Evolutionary conservation across 2,888 invertebrate genomes (phyloP).

Genomic region (Harpagoxenus sublaevis): DNA sequence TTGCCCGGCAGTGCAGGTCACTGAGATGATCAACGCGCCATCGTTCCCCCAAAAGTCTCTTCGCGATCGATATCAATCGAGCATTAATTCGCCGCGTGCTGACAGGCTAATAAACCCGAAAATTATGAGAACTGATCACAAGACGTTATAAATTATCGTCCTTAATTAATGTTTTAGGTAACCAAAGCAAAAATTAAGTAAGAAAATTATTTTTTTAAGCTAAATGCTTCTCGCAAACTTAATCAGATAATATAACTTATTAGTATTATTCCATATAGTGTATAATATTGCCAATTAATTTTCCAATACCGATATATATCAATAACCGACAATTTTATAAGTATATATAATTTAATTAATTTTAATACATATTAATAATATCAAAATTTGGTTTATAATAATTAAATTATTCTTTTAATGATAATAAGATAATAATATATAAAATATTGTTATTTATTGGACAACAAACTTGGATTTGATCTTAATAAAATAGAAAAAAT

Average conservation of each 20-base stretch:
- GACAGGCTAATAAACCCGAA: background rate
- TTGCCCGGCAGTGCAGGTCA: conserved; percentile 48
- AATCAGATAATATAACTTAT: background rate
- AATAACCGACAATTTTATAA: background rate
- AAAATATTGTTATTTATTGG: background rate
- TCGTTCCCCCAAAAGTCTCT: conserved; percentile 7
- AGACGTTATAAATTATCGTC: background rate
- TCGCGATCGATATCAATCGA: conserved; percentile 29
- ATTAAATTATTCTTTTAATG: background rate
- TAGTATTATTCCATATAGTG: background rate
- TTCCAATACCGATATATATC: background rate
- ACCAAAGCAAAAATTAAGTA: background rate
- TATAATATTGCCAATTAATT: conserved; percentile 12
- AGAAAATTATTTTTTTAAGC: background rate
- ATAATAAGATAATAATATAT: background rate
- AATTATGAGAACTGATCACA: background rate
- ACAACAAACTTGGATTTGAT: background rate
- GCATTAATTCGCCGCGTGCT: background rate
- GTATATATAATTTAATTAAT: background rate
- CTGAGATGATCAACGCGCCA: conserved; percentile 58
- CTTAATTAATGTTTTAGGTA: conserved; percentile 15
- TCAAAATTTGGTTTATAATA: background rate
- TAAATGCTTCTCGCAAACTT: background rate
- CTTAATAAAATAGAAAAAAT: background rate
- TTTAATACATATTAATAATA: background rate